Conservation (phyloP, 2,797 vertebrate genomes). For the Petrocephalus sullivani region DNA sequence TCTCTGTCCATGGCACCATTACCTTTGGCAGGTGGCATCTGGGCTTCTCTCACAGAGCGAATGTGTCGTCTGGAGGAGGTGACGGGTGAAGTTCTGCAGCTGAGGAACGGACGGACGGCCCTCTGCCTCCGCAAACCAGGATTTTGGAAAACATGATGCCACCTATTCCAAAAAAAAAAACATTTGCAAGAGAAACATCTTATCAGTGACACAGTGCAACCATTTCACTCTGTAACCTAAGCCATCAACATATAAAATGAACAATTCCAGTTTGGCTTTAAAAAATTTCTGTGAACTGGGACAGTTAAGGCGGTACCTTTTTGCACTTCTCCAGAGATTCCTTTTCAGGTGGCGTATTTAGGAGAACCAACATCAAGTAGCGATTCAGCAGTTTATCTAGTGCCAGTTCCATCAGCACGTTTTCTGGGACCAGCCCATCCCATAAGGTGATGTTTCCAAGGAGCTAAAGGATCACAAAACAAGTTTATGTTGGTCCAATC, state of each 20-base stretch:
- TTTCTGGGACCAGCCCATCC: slow-evolving; percentile 73
- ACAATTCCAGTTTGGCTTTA: not conserved
- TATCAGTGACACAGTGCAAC: not conserved
- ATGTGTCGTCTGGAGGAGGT: slow-evolving; percentile 65
- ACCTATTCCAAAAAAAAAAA: slow-evolving; percentile 56
- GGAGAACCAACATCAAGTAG: slow-evolving; percentile 76
- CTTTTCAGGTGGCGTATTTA: slow-evolving; percentile 53
- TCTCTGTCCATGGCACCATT: not conserved
- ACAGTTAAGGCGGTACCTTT: slow-evolving; percentile 58
- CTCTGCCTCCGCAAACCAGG: slow-evolving; percentile 69
- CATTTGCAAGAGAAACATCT: not conserved
- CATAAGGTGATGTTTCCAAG: slow-evolving; percentile 76
- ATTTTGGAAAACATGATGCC: slow-evolving; percentile 66
- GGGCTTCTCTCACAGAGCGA: slow-evolving; percentile 55
- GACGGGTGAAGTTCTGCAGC: slow-evolving; percentile 72
- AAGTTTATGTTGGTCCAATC: not conserved
- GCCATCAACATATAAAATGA: not conserved
- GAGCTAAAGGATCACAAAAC: slow-evolving; percentile 59
- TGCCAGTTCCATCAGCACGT: slow-evolving; percentile 69
- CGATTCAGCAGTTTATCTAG: slow-evolving; percentile 80
- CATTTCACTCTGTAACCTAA: not conserved
- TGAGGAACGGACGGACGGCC: slow-evolving; percentile 63
- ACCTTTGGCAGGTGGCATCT: slow-evolving; percentile 50
- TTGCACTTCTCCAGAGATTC: slow-evolving; percentile 59
- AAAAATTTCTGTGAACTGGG: not conserved